Evolutionary conservation across 2,888 invertebrate species (phyloP), one percentile per base, ranked within the genome.

Genomic region (Melikaiella ostensackeni): DNA sequence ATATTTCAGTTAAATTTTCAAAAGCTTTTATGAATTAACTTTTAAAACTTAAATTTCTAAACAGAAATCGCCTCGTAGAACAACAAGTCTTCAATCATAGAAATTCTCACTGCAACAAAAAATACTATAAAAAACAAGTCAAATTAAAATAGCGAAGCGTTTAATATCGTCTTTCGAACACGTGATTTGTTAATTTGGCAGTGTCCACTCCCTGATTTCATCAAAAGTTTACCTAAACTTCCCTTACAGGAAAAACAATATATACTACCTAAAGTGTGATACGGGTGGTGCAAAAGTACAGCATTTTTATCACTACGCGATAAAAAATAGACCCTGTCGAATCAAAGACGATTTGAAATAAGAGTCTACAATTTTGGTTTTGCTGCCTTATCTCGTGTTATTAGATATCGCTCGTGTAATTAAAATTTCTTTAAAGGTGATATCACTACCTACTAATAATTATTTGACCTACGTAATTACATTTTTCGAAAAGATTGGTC

Each of bases 181-280:
- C 46, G 30, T 70, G 27, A 70, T 30, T 70, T 21, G 24, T 50
- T 50, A 70, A 70, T 30, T 70, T 70, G 70, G 70, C 70, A 70
- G 70, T 70, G 70, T 55, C 30, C n/a, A 30, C n/a, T 50, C 11
- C 46, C n/a, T 70, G 70, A 9, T 70, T 50, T 33, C 30, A n/a
- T 33, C 46, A 27, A 46, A 70, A 70, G 33, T 30, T 50, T 50
- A 46, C 27, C 30, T 46, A 50, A 55, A 46, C 7, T 70, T 70
- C 30, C 46, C 13, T 70, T 33, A 30, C n/a, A 70, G 70, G 70
- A 70, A 70, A 70, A 21, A 70, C 70, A 30, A 70, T 55, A 21
- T 55, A 55, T 50, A 70, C 50, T 33, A 70, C 70, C 70, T 70
- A 70, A 50, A 50, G 30, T 30, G 50, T 70, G 70, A 70, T 70